phyloP scores from a whole-genome alignment of 1,140 invertebrate genomes.

The Oncopodura yosiiana region DNA sequence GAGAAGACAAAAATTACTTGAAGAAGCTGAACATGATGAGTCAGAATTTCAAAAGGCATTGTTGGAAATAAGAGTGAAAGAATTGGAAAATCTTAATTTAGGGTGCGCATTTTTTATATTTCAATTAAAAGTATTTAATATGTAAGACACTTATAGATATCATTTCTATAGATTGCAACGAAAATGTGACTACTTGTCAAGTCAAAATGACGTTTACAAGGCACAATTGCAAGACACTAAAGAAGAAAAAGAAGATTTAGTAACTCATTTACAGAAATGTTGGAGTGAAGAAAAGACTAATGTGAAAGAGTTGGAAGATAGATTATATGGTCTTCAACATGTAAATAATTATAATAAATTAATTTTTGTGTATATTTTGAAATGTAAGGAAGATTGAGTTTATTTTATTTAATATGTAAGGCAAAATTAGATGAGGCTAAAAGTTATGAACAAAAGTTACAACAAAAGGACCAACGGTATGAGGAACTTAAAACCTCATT shows the following conservation, averaged over 20 bases:
- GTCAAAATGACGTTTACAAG: conserved; percentile 31
- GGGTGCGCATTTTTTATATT: conserved; percentile 23
- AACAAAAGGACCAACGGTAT: conserved; percentile 26
- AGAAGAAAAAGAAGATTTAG: conserved; percentile 31
- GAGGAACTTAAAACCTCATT: conserved; percentile 24
- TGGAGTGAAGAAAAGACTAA: conserved; percentile 26
- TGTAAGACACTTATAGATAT: background rate
- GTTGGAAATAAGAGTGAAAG: conserved; percentile 33
- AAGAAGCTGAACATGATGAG: conserved; percentile 27
- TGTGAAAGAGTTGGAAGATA: conserved; percentile 30
- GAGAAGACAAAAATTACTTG: background rate
- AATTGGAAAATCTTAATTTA: conserved; percentile 30
- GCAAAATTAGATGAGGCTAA: conserved; percentile 18
- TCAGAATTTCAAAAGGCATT: conserved; percentile 29
- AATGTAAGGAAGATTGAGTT: background rate
- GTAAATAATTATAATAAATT: conserved; percentile 4
- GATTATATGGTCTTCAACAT: conserved; percentile 22
- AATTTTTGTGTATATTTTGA: background rate
- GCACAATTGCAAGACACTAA: conserved; percentile 25
- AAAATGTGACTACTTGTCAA: conserved; percentile 32
- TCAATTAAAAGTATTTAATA: background rate
- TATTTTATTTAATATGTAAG: conserved; percentile 6
- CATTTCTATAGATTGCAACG: conserved; percentile 21
- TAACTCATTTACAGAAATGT: conserved; percentile 25
- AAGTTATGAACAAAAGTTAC: conserved; percentile 14